Evolutionary conservation across 2,113 vertebrate species (phyloP).

Genomic region (Leucoraja erinaceus): DNA sequence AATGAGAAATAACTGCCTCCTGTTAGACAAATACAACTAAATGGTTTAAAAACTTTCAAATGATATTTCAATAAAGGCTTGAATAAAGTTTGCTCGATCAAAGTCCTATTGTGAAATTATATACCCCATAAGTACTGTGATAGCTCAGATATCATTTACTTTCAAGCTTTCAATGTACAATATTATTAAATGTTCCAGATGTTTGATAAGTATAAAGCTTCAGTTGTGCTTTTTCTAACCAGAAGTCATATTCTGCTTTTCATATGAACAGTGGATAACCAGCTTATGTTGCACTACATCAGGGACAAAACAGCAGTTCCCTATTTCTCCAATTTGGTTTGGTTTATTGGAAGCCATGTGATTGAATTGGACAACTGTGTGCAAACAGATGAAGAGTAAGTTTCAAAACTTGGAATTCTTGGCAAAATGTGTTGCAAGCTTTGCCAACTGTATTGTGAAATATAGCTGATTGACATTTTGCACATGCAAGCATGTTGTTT

Average conservation of each 20-base stretch:
- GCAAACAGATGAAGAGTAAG: constrained; percentile 97
- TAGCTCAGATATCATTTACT: too few species aligned
- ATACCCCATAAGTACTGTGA: too few species aligned
- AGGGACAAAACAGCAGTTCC: constrained; percentile 94
- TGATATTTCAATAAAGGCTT: neutral
- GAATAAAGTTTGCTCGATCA: neutral
- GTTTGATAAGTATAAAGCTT: neutral
- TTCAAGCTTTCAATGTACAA: too few species aligned
- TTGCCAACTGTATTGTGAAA: neutral
- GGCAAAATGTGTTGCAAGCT: neutral
- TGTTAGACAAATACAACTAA: neutral
- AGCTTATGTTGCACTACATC: constrained; percentile 97
- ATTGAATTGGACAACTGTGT: constrained; percentile 97
- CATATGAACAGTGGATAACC: constrained; percentile 81
- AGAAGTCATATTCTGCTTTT: neutral
- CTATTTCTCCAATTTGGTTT: constrained; percentile 97
- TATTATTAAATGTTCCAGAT: neutral
- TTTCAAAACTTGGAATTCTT: neutral
- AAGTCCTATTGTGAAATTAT: too few species aligned
- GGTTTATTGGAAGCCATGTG: constrained; percentile 97
- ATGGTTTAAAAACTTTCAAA: neutral
- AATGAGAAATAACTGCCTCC: neutral
- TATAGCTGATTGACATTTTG: neutral
- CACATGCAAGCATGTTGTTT: neutral
- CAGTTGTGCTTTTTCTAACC: constrained; percentile 40